Percentiles rank a stretch among this genome's conserved stretches.
Evolutionary conservation across 2,888 invertebrate species (phyloP).

Genomic region (Tenthredo amoena): DNA sequence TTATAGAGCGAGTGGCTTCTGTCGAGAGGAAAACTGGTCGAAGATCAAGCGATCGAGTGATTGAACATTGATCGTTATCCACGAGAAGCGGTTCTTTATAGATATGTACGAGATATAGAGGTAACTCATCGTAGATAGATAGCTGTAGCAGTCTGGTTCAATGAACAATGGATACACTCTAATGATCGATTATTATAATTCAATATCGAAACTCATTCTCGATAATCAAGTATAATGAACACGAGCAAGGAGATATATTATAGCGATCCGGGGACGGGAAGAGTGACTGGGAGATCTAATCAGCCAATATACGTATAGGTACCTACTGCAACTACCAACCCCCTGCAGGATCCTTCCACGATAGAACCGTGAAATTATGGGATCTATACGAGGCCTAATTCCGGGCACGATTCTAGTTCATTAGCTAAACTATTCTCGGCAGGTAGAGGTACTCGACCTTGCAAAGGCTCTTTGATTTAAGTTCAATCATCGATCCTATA

Average conservation of each 20-base stretch:
- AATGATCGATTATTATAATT: conserved; percentile 57
- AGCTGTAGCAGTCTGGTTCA: neutral
- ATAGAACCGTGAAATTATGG: conserved; percentile 16
- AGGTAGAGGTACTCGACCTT: conserved; percentile 15
- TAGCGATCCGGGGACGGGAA: conserved; percentile 43
- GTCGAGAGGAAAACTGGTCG: neutral
- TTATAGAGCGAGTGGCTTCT: neutral
- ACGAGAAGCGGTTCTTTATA: conserved; percentile 5
- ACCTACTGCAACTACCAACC: conserved; percentile 4
- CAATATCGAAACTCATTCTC: conserved; percentile 58
- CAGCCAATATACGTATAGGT: conserved; percentile 45
- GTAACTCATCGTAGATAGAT: neutral
- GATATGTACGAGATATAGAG: neutral
- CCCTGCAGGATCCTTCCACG: neutral
- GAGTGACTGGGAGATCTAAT: conserved; percentile 46
- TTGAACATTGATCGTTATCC: conserved; percentile 7
- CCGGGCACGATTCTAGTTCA: conserved; percentile 28
- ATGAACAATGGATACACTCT: conserved; percentile 49
- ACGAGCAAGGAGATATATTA: conserved; percentile 5
- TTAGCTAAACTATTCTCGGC: conserved; percentile 34
- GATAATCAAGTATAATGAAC: conserved; percentile 57
- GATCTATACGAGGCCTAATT: conserved; percentile 7
- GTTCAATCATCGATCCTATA: neutral
- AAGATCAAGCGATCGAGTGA: neutral
- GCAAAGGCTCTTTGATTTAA: neutral